Percentiles rank a stretch among this genome's conserved stretches.
These are phyloP conservation scores for Thunnus albacares DNA, from an alignment of 2,797 vertebrate genomes.

Conservation along the genomic window DNA sequence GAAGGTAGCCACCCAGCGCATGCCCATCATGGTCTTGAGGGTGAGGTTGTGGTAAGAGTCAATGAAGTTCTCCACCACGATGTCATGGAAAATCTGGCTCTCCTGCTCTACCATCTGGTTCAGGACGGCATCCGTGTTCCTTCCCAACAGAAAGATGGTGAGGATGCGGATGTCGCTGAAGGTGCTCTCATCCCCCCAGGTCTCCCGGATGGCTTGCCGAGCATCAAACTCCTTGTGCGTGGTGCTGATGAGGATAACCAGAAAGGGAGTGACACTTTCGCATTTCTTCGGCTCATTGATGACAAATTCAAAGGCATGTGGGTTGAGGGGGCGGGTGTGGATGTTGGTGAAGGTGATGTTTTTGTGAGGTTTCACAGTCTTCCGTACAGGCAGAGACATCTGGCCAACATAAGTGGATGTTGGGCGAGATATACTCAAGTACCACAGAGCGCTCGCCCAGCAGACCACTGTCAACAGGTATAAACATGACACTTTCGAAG, in stretches of 20 bases:
- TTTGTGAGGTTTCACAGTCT: constrained; percentile 87
- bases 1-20: constrained; percentile 96
- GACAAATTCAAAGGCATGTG: constrained; percentile 94
- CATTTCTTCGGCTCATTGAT: constrained; percentile 98
- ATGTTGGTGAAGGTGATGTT: constrained; percentile 95
- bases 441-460: constrained; percentile 98
- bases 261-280: constrained; percentile 89
- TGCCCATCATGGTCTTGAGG: constrained; percentile 97
- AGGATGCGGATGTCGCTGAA: constrained; percentile 93
- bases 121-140: constrained; percentile 91
- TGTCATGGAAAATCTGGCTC: constrained; percentile 98
- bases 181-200: constrained; percentile 96
- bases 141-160: constrained; percentile 95
- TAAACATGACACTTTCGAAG: constrained; percentile 97
- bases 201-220: constrained; percentile 96
- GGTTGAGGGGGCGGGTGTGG: constrained; percentile 95
- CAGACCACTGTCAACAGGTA: constrained; percentile 97
- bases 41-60: constrained; percentile 99
- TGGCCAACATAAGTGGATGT: constrained; percentile 93
- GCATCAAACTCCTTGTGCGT: constrained; percentile 98
- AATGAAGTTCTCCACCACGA: constrained; percentile 96
- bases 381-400: constrained; percentile 87
- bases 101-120: constrained; percentile 99
- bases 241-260: constrained; percentile 98
- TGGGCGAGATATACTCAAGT: constrained; percentile 94